These are phyloP conservation scores for Chymomyza amoena DNA, from an alignment of 2,888 invertebrate genomes.

Conservation along the genomic window DNA sequence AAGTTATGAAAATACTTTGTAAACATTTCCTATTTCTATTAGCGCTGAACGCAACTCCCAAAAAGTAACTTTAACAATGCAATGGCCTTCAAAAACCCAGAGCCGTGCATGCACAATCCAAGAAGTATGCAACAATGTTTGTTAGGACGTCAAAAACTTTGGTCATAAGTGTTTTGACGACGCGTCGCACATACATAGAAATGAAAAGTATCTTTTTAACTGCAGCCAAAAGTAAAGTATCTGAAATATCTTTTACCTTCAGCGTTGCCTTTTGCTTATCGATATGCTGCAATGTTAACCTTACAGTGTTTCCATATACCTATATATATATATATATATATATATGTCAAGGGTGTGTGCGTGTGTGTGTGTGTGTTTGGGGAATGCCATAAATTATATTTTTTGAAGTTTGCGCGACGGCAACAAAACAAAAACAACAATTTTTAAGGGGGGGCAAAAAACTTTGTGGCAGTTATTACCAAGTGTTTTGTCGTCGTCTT, in stretches of 20 bases:
- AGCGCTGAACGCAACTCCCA: constrained; percentile 38
- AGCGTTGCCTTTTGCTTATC: constrained; percentile 1
- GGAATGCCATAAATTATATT: constrained; percentile 75
- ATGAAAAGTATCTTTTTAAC: constrained; percentile 23
- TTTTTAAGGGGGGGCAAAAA: constrained; percentile 24
- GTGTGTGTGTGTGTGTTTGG: constrained; percentile 38
- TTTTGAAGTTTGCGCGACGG: constrained; percentile 63
- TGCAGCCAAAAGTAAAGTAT: background rate
- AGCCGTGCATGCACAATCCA: constrained; percentile 16
- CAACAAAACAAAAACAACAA: constrained; percentile 31
- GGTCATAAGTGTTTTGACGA: constrained; percentile 62
- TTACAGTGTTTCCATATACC: background rate
- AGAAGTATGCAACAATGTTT: constrained; percentile 69
- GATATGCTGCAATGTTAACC: background rate
- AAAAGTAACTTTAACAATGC: constrained; percentile 4
- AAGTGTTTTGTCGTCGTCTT: constrained; percentile 67
- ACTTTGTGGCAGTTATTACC: constrained; percentile 73
- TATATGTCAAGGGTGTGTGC: too few relatives aligned
- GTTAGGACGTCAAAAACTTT: constrained; percentile 58
- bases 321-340: too few relatives aligned
- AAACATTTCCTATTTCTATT: constrained; percentile 76
- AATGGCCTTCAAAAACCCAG: constrained; percentile 52
- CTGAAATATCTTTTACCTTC: background rate
- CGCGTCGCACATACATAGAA: constrained; percentile 32
- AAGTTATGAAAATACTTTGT: constrained; percentile 78